Conservation (phyloP, 2,113 vertebrate species). For the Amazona guildingii region DNA sequence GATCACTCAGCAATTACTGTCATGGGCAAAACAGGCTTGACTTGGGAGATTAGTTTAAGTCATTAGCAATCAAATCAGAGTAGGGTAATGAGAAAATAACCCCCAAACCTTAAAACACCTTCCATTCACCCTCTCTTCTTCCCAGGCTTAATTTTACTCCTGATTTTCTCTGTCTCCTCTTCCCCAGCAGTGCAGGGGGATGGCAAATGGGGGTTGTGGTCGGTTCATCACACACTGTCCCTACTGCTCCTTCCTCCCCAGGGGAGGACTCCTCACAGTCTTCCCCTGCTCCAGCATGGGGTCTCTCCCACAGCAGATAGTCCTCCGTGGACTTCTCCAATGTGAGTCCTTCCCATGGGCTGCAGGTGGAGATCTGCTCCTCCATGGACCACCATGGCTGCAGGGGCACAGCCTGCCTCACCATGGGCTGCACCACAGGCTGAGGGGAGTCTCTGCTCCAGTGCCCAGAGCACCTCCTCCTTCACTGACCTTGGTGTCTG, state of each 20-base stretch:
- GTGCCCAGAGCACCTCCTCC: not conserved
- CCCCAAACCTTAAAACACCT: not conserved
- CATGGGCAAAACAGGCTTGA: not conserved
- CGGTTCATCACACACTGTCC: not conserved
- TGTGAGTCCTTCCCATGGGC: not conserved
- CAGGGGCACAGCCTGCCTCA: not conserved
- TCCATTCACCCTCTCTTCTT: not conserved
- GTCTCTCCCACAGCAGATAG: not conserved
- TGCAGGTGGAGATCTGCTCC: not conserved
- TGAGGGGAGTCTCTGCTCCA: not conserved
- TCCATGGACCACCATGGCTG: not conserved
- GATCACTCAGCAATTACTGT: not conserved
- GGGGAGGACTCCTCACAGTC: not conserved
- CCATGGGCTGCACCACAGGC: not conserved
- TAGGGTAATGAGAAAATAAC: not conserved
- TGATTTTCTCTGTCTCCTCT: rapidly evolving
- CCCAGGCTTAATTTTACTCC: not conserved
- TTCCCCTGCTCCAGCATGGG: rapidly evolving
- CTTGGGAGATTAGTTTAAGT: not conserved
- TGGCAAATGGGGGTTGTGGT: rapidly evolving
- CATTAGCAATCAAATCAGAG: not conserved
- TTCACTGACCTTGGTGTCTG: not conserved
- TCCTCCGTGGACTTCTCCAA: not conserved
- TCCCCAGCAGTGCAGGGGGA: rapidly evolving
- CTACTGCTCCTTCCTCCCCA: not conserved